Conservation (phyloP, 2,888 invertebrate species). For the Ditula angustiorana region DNA sequence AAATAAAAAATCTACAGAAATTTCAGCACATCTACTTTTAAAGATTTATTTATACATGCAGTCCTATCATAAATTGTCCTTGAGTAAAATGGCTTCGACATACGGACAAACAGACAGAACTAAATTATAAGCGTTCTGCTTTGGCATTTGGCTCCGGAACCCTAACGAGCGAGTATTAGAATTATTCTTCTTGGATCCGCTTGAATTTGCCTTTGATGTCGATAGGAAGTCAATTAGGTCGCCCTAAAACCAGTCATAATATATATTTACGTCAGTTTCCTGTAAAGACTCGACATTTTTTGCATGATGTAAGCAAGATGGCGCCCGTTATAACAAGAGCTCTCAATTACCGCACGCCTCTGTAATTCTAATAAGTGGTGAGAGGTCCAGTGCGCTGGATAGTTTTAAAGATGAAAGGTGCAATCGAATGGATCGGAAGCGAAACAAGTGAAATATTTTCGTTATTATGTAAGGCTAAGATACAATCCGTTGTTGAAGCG, state of each 20-base stretch:
- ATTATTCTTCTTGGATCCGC: no score
- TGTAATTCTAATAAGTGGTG: not conserved
- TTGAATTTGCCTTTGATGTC: no score
- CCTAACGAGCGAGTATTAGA: no score
- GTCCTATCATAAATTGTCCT: no score
- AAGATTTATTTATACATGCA: no score
- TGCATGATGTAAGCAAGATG: constrained; percentile 30
- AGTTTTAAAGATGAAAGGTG: constrained; percentile 48
- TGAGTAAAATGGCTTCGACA: no score
- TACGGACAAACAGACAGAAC: no score
- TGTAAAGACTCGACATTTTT: constrained; percentile 20
- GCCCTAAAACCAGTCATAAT: constrained; percentile 22
- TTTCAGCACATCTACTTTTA: no score
- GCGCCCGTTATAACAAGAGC: constrained; percentile 34
- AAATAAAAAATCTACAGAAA: no score
- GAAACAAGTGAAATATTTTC: constrained; percentile 65
- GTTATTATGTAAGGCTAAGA: constrained; percentile 66
- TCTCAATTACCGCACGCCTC: not conserved
- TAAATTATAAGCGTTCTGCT: no score
- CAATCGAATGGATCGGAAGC: constrained; percentile 47
- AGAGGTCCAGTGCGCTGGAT: constrained; percentile 40
- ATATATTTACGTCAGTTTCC: constrained; percentile 18
- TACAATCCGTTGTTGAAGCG: constrained; percentile 59
- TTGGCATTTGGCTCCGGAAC: no score
- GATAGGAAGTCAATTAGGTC: not conserved